A percentile compares a stretch with the other conserved stretches of the same genome.
Conservation (phyloP, 2,797 vertebrate genomes). For the Morelia viridis region DNA sequence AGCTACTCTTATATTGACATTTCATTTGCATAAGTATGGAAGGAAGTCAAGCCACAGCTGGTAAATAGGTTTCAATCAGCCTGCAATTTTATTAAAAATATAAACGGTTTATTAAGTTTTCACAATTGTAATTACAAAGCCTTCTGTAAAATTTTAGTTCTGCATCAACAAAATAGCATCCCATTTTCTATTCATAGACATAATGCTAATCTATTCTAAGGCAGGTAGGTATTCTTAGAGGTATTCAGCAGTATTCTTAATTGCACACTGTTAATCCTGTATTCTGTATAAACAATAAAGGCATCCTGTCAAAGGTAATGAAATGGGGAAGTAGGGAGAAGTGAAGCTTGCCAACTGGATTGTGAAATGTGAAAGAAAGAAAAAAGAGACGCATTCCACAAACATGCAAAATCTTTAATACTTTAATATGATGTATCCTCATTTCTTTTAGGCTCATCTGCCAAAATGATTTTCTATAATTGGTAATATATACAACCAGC, state of each 20-base stretch:
- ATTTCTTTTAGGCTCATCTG: background rate
- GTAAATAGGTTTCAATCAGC: conserved; percentile 34
- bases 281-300: conserved; percentile 30
- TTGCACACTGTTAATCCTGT: conserved; percentile 32
- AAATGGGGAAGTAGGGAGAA: conserved; percentile 5
- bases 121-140: conserved; percentile 36
- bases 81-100: conserved; percentile 35
- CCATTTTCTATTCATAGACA: background rate
- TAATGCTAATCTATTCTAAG: conserved; percentile 20
- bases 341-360: background rate
- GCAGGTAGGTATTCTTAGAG: conserved; percentile 25
- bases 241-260: conserved; percentile 25
- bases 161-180: conserved; percentile 21
- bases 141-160: conserved; percentile 16
- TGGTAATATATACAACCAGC: background rate
- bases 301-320: conserved; percentile 32
- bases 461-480: background rate
- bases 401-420: background rate
- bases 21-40: conserved; percentile 23
- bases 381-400: background rate
- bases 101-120: conserved; percentile 36
- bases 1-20: background rate
- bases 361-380: background rate
- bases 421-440: background rate
- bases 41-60: conserved; percentile 21